Percentiles rank a stretch among this genome's conserved stretches.
Conservation (phyloP, 2,888 invertebrate genomes). For the Psylliodes chrysocephalus region DNA sequence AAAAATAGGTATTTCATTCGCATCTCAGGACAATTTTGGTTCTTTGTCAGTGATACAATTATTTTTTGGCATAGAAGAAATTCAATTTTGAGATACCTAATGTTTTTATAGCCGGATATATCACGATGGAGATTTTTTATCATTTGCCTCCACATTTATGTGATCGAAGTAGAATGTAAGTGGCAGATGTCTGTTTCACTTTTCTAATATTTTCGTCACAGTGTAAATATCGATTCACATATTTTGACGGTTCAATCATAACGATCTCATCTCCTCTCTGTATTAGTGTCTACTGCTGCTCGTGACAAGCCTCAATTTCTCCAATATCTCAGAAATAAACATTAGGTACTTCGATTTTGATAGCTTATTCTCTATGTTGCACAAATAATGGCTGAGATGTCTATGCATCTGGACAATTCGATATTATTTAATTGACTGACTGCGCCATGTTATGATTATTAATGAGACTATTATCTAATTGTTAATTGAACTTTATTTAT, state of each 20-base stretch:
- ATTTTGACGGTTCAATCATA: slow-evolving; percentile 15
- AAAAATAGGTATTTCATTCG: no score
- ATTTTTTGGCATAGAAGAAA: no score
- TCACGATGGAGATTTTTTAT: not conserved
- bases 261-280: not conserved
- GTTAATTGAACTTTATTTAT: no score
- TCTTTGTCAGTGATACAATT: no score
- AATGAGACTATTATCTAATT: no score
- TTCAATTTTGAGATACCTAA: no score
- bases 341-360: not conserved
- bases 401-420: not conserved
- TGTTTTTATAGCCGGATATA: not conserved
- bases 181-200: slow-evolving; percentile 2
- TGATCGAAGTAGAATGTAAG: not conserved
- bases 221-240: slow-evolving; percentile 4
- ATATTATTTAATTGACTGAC: no score
- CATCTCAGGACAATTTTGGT: no score
- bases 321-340: slow-evolving; percentile 1
- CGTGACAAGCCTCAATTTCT: slow-evolving; percentile 11
- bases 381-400: not conserved
- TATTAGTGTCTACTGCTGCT: slow-evolving; percentile 4
- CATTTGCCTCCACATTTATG: not conserved
- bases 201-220: slow-evolving; percentile 3
- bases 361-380: not conserved
- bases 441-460: no score